Evolutionary conservation across 2,888 invertebrate species (phyloP).

Genomic region (Ptychoptera contaminata): DNA sequence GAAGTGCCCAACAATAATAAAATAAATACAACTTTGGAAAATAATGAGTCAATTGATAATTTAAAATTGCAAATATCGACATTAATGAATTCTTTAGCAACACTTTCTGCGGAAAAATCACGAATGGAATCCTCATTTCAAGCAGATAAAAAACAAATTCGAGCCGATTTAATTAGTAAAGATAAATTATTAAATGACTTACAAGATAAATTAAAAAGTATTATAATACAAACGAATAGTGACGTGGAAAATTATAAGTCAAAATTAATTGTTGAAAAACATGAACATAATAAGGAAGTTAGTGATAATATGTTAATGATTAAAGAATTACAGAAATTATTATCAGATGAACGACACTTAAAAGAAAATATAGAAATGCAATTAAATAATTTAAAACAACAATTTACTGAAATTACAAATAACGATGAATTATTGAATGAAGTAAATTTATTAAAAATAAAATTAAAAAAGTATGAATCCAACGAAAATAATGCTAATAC

Average conservation of each 20-base stretch:
- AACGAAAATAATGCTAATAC: slow-evolving; percentile 10
- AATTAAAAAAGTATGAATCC: slow-evolving; percentile 47
- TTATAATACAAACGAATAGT: slow-evolving; percentile 37
- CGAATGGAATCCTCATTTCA: slow-evolving; percentile 73
- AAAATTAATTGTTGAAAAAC: slow-evolving; percentile 58
- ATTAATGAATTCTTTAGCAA: slow-evolving; percentile 55
- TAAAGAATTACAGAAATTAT: slow-evolving; percentile 61
- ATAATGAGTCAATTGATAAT: slow-evolving; percentile 13
- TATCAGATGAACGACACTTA: slow-evolving; percentile 54
- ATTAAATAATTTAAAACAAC: slow-evolving; percentile 35
- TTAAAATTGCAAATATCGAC: slow-evolving; percentile 37
- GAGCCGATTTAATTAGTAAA: slow-evolving; percentile 35
- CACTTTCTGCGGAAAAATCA: slow-evolving; percentile 66
- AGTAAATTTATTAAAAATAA: slow-evolving; percentile 43
- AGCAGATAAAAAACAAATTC: slow-evolving; percentile 46
- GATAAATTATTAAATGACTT: slow-evolving; percentile 38
- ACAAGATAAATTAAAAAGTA: slow-evolving; percentile 40
- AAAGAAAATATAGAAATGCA: slow-evolving; percentile 59
- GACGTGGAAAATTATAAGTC: slow-evolving; percentile 54
- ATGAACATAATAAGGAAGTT: slow-evolving; percentile 68
- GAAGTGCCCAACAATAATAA: slow-evolving; percentile 7
- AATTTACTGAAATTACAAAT: slow-evolving; percentile 25
- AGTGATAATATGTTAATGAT: slow-evolving; percentile 62
- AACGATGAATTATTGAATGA: slow-evolving; percentile 40
- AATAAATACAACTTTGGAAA: slow-evolving; percentile 5